These are phyloP conservation scores for Phrynosoma platyrhinos DNA, from an alignment of 2,113 vertebrate species.

Conservation along the genomic window DNA sequence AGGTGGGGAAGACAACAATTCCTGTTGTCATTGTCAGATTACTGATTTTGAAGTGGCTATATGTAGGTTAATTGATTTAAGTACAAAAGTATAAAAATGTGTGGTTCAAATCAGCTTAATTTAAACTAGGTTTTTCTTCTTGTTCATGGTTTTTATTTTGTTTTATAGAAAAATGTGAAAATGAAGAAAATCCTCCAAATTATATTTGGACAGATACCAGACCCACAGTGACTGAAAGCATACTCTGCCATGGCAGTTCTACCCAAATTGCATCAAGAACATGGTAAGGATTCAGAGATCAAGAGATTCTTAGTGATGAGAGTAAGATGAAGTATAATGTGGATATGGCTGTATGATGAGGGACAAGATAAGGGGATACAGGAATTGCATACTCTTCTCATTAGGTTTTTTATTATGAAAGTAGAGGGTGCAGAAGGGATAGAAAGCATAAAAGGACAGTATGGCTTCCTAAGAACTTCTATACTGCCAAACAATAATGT, in stretches of 20 bases:
- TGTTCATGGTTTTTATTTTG: neutral
- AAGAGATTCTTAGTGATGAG: constrained; percentile 4
- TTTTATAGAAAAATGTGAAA: constrained; percentile 81
- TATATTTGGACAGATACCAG: constrained; percentile 84
- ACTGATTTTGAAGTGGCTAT: neutral
- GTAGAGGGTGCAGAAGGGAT: neutral
- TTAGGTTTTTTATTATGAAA: neutral
- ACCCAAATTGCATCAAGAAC: constrained; percentile 82
- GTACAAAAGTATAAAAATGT: neutral
- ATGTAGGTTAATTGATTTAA: neutral
- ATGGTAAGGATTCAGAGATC: constrained; percentile 81
- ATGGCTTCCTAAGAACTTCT: neutral
- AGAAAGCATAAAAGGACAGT: neutral
- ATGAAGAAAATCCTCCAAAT: constrained; percentile 75
- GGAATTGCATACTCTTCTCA: neutral
- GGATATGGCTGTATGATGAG: neutral
- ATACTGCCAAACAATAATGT: neutral
- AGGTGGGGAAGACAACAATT: no score
- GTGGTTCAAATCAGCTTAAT: neutral
- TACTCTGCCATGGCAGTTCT: constrained; percentile 83
- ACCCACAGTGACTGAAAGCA: constrained; percentile 73
- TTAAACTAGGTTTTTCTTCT: constrained; percentile 14
- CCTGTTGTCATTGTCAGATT: no score
- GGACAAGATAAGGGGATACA: neutral
- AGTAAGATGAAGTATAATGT: constrained; percentile 12